These are phyloP conservation scores for Ranitomeya imitator DNA, from an alignment of 2,113 vertebrate species.

Conservation along the genomic window DNA sequence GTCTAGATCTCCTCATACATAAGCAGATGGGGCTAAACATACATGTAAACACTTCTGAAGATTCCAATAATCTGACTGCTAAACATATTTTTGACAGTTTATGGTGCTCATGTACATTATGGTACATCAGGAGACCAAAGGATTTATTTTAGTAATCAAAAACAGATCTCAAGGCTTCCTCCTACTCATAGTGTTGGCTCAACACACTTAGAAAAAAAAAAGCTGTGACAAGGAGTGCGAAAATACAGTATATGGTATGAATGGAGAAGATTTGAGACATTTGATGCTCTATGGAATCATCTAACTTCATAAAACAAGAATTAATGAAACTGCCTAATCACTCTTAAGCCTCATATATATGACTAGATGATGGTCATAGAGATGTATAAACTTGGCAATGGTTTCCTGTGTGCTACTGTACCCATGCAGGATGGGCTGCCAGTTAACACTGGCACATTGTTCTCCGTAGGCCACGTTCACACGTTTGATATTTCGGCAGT, in stretches of 20 bases:
- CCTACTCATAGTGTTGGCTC: slow-evolving; percentile 40
- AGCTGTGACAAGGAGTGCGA: slow-evolving; percentile 21
- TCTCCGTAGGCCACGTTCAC: too few relatives aligned
- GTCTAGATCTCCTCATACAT: not conserved
- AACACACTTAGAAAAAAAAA: slow-evolving; percentile 9
- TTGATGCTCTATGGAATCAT: not conserved
- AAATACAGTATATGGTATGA: not conserved
- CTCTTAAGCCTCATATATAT: too few relatives aligned
- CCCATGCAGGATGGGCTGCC: too few relatives aligned
- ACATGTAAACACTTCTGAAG: slow-evolving; percentile 18
- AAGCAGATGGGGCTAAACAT: not conserved
- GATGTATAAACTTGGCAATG: too few relatives aligned
- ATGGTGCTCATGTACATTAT: slow-evolving; percentile 35
- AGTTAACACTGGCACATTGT: too few relatives aligned
- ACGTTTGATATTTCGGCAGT: too few relatives aligned
- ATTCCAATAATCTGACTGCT: slow-evolving; percentile 4
- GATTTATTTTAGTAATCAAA: slow-evolving; percentile 40
- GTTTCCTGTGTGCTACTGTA: too few relatives aligned
- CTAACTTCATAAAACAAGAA: not conserved
- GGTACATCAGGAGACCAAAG: slow-evolving; percentile 23
- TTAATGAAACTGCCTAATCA: too few relatives aligned
- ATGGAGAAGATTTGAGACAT: not conserved
- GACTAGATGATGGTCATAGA: too few relatives aligned
- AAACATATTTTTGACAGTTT: slow-evolving; percentile 35
- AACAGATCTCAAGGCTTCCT: slow-evolving; percentile 27